phyloP scores from a whole-genome alignment of 2,888 invertebrate species.

The Leptinotarsa tumamoca region DNA sequence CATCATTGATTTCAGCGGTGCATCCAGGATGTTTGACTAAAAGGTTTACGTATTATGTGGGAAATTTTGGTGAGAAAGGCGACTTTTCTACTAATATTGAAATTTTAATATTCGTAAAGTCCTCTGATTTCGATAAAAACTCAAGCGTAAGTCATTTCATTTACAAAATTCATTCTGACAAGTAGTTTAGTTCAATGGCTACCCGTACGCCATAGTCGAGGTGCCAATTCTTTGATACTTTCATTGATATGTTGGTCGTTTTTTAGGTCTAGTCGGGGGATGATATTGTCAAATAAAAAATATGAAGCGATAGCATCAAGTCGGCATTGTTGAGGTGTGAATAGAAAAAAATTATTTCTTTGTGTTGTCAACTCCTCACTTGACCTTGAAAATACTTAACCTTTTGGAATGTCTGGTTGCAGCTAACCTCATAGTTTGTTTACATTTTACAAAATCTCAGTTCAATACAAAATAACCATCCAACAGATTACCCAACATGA shows the following conservation, averaged over 20 bases:
- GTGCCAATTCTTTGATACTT: slow-evolving; percentile 35
- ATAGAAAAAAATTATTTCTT: slow-evolving; percentile 56
- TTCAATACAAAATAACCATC: slow-evolving; percentile 16
- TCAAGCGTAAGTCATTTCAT: slow-evolving; percentile 56
- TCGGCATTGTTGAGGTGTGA: slow-evolving; percentile 50
- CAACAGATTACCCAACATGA: background rate
- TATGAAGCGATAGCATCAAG: slow-evolving; percentile 23
- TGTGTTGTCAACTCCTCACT: slow-evolving; percentile 62
- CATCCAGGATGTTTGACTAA: slow-evolving; percentile 58
- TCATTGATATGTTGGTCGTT: slow-evolving; percentile 34
- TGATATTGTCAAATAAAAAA: slow-evolving; percentile 15
- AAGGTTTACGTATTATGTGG: slow-evolving; percentile 62
- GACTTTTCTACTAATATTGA: slow-evolving; percentile 61
- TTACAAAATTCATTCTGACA: slow-evolving; percentile 56
- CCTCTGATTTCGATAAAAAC: slow-evolving; percentile 47
- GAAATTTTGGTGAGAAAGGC: slow-evolving; percentile 58
- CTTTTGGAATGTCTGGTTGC: slow-evolving; percentile 43
- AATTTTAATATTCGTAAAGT: slow-evolving; percentile 40
- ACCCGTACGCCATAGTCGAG: slow-evolving; percentile 50
- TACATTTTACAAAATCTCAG: slow-evolving; percentile 45
- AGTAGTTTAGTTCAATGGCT: slow-evolving; percentile 60
- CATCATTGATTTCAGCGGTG: slow-evolving; percentile 68
- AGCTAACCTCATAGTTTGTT: slow-evolving; percentile 55
- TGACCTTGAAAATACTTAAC: slow-evolving; percentile 60
- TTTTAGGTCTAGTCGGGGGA: slow-evolving; percentile 29